phyloP scores from a whole-genome alignment of 2,888 invertebrate genomes.

The Heteropelma amictum region DNA sequence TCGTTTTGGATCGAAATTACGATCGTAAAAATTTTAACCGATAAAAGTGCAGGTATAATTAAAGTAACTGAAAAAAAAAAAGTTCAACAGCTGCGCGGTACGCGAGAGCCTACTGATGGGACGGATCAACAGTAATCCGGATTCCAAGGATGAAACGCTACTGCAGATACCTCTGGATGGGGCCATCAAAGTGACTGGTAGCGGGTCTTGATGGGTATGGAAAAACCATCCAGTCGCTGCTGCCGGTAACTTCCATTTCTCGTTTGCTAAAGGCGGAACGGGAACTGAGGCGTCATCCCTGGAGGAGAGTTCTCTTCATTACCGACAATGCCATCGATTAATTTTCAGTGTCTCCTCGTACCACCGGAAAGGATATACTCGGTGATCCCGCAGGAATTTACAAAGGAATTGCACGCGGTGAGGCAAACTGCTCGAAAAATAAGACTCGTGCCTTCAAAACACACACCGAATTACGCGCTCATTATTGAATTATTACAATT shows the following conservation, averaged over 20 bases:
- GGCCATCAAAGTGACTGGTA: slow-evolving; percentile 52
- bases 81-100: background rate
- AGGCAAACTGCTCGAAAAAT: no score
- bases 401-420: no score
- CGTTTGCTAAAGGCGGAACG: slow-evolving; percentile 47
- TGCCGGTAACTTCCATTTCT: slow-evolving; percentile 56
- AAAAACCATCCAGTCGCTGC: slow-evolving; percentile 57
- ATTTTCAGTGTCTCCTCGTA: slow-evolving; percentile 22
- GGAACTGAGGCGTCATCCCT: slow-evolving; percentile 51
- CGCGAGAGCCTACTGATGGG: no score
- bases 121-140: background rate
- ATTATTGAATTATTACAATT: no score
- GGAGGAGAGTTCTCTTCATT: slow-evolving; percentile 50
- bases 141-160: slow-evolving; percentile 43
- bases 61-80: background rate
- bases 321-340: slow-evolving; percentile 59
- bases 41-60: no score
- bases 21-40: no score
- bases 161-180: slow-evolving; percentile 54
- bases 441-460: no score
- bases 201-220: slow-evolving; percentile 53
- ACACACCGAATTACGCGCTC: no score
- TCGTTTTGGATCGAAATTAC: no score
- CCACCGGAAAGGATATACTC: slow-evolving; percentile 24
- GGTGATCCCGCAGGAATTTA: background rate